phyloP scores from a whole-genome alignment of 2,113 vertebrate species.

The Haemorhous mexicanus region DNA sequence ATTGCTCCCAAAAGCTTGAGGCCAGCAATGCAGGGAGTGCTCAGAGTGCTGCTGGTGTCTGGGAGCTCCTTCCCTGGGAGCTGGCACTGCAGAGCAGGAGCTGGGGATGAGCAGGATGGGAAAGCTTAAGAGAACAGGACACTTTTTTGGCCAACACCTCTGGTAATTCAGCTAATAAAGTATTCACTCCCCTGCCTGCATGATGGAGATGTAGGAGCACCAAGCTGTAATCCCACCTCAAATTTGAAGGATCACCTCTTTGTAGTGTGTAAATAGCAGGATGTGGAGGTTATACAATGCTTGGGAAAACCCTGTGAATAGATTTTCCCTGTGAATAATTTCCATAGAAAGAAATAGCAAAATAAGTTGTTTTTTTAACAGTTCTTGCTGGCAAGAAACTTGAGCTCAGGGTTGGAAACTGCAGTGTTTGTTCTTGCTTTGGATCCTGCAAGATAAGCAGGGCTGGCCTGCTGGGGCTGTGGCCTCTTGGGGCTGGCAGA shows the following conservation, averaged over 20 bases:
- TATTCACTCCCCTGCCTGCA: neutral
- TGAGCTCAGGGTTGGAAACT: neutral
- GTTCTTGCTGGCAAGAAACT: slow-evolving; percentile 48
- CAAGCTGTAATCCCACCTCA: neutral
- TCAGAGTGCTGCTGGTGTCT: neutral
- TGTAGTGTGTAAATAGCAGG: neutral
- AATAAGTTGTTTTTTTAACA: slow-evolving; percentile 28
- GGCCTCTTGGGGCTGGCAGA: neutral
- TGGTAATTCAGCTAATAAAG: neutral
- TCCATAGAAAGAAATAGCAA: slow-evolving; percentile 51
- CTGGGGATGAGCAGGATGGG: neutral
- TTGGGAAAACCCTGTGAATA: slow-evolving; percentile 6
- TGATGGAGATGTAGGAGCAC: neutral
- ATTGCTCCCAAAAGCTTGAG: neutral
- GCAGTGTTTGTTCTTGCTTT: slow-evolving; percentile 31
- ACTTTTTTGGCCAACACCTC: neutral
- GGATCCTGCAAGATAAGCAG: slow-evolving; percentile 26
- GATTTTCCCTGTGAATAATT: neutral
- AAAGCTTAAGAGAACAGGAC: neutral
- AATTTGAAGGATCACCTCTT: neutral
- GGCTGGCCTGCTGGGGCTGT: neutral
- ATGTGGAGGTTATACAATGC: neutral
- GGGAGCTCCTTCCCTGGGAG: neutral
- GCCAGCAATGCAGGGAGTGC: neutral
- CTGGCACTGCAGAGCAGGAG: neutral